phyloP scores from a whole-genome alignment of 2,888 invertebrate species.

The Pristionchus mayeri region DNA sequence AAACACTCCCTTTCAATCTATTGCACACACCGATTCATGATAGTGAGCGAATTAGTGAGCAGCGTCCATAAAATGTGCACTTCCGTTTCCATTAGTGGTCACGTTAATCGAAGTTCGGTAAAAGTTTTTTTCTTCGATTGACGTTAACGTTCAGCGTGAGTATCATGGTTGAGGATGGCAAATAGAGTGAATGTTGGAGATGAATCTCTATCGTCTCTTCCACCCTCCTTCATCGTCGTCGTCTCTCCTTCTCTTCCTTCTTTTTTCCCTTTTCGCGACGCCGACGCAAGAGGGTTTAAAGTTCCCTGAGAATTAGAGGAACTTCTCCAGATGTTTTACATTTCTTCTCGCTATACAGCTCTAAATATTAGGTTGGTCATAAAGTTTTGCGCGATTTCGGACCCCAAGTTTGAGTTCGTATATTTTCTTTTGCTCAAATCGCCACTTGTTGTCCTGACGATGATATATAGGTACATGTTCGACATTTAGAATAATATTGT shows the following conservation, averaged over 20 bases:
- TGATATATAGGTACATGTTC: no score
- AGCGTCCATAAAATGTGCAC: not conserved
- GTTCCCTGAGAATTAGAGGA: not conserved
- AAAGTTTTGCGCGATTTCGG: not conserved
- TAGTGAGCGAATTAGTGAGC: not conserved
- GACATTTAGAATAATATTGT: no score
- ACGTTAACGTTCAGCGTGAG: not conserved
- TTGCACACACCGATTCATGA: not conserved
- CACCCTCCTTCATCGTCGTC: not conserved
- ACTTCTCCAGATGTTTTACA: not conserved
- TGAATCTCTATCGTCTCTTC: not conserved
- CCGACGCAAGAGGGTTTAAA: constrained; percentile 24
- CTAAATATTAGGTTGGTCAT: not conserved
- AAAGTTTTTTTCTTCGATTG: not conserved
- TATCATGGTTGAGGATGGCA: not conserved
- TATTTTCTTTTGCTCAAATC: no score
- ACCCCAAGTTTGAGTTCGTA: no score
- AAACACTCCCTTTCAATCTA: not conserved
- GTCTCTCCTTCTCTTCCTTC: constrained; percentile 3
- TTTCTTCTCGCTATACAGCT: not conserved
- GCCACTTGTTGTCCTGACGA: no score
- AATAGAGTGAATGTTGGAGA: not conserved
- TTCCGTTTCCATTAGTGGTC: constrained; percentile 29
- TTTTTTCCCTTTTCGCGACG: not conserved
- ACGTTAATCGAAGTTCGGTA: not conserved